Conservation (phyloP, 2,888 invertebrate species). For the Dyspetes luteomarginatus region DNA sequence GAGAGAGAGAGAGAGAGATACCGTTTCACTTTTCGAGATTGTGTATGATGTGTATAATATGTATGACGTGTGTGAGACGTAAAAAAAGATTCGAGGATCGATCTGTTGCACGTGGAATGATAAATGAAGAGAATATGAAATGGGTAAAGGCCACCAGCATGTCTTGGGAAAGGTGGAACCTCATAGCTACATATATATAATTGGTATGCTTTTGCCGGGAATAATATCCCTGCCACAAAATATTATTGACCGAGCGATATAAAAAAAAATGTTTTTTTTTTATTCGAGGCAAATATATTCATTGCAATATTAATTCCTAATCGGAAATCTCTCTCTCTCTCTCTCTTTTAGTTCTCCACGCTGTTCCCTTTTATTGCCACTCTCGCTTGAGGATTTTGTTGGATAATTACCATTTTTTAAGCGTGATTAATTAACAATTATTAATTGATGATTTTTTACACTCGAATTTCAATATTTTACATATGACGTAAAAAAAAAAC, state of each 20-base stretch:
- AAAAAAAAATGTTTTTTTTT: too few relatives aligned
- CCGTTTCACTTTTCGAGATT: slow-evolving; percentile 63
- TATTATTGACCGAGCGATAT: too few relatives aligned
- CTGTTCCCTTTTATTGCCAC: background rate
- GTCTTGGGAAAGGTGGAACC: slow-evolving; percentile 37
- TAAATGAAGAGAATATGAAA: slow-evolving; percentile 43
- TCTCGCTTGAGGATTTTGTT: background rate
- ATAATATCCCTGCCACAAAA: too few relatives aligned
- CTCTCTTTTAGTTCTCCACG: background rate
- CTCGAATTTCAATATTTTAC: too few relatives aligned
- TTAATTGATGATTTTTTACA: too few relatives aligned
- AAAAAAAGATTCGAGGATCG: slow-evolving; percentile 50
- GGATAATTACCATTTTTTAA: too few relatives aligned
- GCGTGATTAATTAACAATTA: too few relatives aligned
- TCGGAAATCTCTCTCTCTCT: background rate
- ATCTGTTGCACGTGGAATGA: slow-evolving; percentile 49
- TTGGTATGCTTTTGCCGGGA: too few relatives aligned
- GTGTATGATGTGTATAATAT: background rate
- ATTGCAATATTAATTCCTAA: too few relatives aligned
- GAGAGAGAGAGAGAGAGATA: slow-evolving; percentile 45
- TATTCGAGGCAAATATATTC: too few relatives aligned
- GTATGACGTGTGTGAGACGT: slow-evolving; percentile 19
- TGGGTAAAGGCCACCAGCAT: slow-evolving; percentile 53
- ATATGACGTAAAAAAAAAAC: too few relatives aligned
- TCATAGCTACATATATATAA: too few relatives aligned